Evolutionary conservation across 2,888 invertebrate species (phyloP).

Genomic region (Drosophila merina): DNA sequence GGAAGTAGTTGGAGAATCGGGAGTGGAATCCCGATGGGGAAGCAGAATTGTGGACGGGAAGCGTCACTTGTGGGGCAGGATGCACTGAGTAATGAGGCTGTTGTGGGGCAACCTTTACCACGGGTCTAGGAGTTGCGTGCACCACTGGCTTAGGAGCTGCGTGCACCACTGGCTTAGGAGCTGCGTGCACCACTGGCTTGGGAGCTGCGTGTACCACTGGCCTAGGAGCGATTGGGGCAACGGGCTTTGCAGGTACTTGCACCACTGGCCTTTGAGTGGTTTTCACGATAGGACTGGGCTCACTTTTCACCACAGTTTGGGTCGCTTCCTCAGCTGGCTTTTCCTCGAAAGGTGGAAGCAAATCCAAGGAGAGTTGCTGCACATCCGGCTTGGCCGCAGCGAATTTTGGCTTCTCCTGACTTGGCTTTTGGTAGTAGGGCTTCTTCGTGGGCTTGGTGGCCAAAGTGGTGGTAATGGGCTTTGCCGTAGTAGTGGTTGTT

Average conservation of each 20-base stretch:
- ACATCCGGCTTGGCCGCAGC: conserved; percentile 35
- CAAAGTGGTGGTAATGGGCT: conserved; percentile 23
- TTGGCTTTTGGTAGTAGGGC: conserved; percentile 55
- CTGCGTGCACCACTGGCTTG: conserved; percentile 7
- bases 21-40: conserved; percentile 28
- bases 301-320: conserved; percentile 3
- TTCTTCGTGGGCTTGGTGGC: conserved; percentile 67
- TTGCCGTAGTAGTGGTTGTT: conserved; percentile 20
- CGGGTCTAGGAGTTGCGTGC: neutral
- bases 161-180: conserved; percentile 22
- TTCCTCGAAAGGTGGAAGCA: conserved; percentile 63
- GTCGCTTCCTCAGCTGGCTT: conserved; percentile 10
- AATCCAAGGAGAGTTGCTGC: conserved; percentile 53
- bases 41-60: neutral
- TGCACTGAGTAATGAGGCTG: conserved; percentile 17
- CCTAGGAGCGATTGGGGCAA: conserved; percentile 3
- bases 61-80: conserved; percentile 9
- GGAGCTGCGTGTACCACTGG: neutral
- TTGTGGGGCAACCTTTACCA: neutral
- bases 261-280: conserved; percentile 4
- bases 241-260: conserved; percentile 4
- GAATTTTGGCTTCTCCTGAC: conserved; percentile 38
- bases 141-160: conserved; percentile 1
- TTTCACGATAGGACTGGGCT: conserved; percentile 18
- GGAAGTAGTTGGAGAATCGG: conserved; percentile 65